Base-by-base conservation (phyloP, 2,888 invertebrate genomes). In the Anarsia innoxiella region DNA sequence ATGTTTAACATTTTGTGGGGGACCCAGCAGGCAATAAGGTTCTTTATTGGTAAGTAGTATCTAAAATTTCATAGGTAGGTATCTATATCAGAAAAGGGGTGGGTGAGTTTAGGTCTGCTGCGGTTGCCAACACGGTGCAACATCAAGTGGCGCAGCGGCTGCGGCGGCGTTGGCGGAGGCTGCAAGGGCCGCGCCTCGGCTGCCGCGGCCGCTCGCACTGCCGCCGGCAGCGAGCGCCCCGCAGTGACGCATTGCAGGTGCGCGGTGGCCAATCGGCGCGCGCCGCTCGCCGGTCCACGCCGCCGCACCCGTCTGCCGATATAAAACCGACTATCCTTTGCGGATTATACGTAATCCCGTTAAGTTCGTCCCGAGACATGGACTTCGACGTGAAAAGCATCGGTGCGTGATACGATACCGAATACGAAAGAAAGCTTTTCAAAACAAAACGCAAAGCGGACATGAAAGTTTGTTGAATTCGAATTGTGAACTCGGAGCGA, bases 191-290 rank as follows among this genome's bases (percentile, higher is more conserved):
- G 43, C 53, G 53, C 46, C 41, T 44, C 49, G 52, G 41, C 52
- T 43, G 35, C 45, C 54, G 60, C 66, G 75, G 73, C 73, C 74
- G 71, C 59, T 59, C 62, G 63, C 66, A 56, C 62, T 45, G 9
- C 12, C 27, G 51, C 45, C 48, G 39, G 46, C 48, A 48, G 49
- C 51, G 48, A 53, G 57, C 60, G 58, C 54, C 74, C 77, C 80
- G 80, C 83, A 79, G 76, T 92, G 92, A 91, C 92, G 92, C 91
- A 92, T 91, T 92, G 92, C 92, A 91, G 93, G 92, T 92, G 90
- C 89, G 89, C 88, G 86, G 75, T 86, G 87, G 87, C 92, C 92
- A 92, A 93, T 92, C 89, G 88, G 87, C 88, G 88, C 86, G 87
- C 88, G 84, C 82, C 80, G 88, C 86, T 87, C 87, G 86, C 87